These are phyloP conservation scores for Drosophila pallidifrons DNA, from an alignment of 1,140 invertebrate species.

Conservation along the genomic window DNA sequence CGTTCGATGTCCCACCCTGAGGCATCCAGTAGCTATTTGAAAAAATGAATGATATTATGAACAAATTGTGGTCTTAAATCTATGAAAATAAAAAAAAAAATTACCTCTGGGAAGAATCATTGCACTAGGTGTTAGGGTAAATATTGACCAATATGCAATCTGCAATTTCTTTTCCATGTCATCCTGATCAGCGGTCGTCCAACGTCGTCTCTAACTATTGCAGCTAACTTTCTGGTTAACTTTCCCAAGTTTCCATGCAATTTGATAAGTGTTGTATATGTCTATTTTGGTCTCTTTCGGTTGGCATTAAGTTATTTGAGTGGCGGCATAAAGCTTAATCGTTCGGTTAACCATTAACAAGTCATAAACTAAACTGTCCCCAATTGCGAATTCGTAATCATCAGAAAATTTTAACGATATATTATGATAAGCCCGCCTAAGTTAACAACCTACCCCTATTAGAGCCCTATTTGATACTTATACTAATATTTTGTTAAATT, in stretches of 20 bases:
- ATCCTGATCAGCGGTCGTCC: too few relatives aligned
- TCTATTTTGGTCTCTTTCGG: slow-evolving; percentile 16
- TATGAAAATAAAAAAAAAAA: too few relatives aligned
- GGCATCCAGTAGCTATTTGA: too few relatives aligned
- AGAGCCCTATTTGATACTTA: slow-evolving; percentile 16
- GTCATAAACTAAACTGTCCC: slow-evolving; percentile 29
- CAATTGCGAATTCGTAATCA: slow-evolving; percentile 35
- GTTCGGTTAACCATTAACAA: slow-evolving; percentile 19
- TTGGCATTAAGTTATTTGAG: slow-evolving; percentile 36
- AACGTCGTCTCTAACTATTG: too few relatives aligned
- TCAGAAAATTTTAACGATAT: slow-evolving; percentile 3
- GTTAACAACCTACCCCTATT: slow-evolving; percentile 1
- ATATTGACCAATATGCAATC: too few relatives aligned
- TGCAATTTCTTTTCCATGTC: too few relatives aligned
- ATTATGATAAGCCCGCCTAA: slow-evolving; percentile 41
- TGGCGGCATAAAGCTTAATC: slow-evolving; percentile 39
- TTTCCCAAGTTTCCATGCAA: not conserved
- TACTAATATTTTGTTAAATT: slow-evolving; percentile 7
- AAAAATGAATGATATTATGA: too few relatives aligned
- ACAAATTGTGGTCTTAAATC: too few relatives aligned
- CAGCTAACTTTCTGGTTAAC: not conserved
- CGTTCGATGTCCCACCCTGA: slow-evolving; percentile 40
- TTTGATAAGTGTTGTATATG: slow-evolving; percentile 20
- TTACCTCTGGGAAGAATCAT: too few relatives aligned
- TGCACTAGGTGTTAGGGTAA: too few relatives aligned